Base-by-base conservation (phyloP, 2,888 invertebrate species). In the Antitype chi region DNA sequence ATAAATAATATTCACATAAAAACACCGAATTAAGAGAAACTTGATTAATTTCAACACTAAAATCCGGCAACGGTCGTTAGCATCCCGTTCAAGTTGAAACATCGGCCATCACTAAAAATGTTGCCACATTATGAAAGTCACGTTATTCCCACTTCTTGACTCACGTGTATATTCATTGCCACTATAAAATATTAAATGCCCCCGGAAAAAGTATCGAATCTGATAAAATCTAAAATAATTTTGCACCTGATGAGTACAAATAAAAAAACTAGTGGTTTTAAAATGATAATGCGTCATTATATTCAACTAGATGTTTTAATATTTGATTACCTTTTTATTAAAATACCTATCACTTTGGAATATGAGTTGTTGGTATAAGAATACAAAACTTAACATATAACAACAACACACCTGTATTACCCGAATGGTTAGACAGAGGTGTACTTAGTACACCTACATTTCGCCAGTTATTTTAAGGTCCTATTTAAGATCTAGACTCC, bases 91-190 rank as follows among this genome's bases (percentile, higher is more conserved):
- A 93, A 94, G 92, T 85, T 92, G 93, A 95, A 94, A 92, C 92
- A 96, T 94, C 96, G 95, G 96, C 96, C 96, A 96, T 96, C 92
- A 96, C 96, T 96, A 86, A 93, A 93, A 95, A 94, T 94, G 93
- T 94, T 94, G 92, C 94, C 92, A 93, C 86, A 77, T 81, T 88
- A 84, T 84, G 81, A 89, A 85, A 92, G 94, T 96, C 94, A 95
- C 94, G 94, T 94, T 94, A 92, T 90, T 92, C 90, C 91, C 90
- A 85, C 86, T 86, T 81, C 88, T 84, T 76, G 85, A 76, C 92
- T 93, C 94, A 94, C 93, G 93, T 93, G 93, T 92, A 87, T 85
- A 82, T 88, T 82, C 88, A 87, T 92, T 94, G 88, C 93, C 88
- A 91, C 63, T 69, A 64, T 43, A 67, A 63, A 72, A 80, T 73